Conservation (phyloP, 2,797 vertebrate species). For the Clamator glandarius region DNA sequence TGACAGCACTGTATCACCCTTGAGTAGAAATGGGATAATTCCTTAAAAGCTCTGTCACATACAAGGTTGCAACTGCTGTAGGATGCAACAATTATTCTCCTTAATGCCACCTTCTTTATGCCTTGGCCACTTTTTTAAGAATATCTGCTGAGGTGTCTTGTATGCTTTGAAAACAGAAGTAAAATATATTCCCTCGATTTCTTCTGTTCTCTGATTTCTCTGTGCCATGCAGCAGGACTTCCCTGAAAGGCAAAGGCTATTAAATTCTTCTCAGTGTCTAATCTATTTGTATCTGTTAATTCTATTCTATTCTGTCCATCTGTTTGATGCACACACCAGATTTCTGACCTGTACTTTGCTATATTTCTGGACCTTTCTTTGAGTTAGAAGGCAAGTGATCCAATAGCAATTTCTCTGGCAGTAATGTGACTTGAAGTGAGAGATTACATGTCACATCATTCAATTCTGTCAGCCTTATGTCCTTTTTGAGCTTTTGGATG, state of each 20-base stretch:
- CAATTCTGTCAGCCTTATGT: background rate
- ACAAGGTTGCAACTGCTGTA: background rate
- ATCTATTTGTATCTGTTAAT: background rate
- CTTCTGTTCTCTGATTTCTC: constrained; percentile 9
- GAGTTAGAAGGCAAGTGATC: background rate
- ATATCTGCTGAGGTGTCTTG: background rate
- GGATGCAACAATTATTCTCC: background rate
- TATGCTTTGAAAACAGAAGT: background rate
- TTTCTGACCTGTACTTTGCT: background rate
- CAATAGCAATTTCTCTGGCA: background rate
- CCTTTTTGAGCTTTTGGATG: background rate
- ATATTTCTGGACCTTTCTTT: background rate
- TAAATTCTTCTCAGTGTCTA: background rate
- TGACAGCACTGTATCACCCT: background rate
- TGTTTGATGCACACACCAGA: background rate
- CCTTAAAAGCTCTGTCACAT: background rate
- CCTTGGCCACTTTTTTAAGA: background rate
- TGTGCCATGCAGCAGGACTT: background rate
- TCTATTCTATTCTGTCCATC: background rate
- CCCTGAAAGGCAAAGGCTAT: background rate
- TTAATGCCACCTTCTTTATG: background rate
- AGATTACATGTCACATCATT: background rate
- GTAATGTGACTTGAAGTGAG: background rate
- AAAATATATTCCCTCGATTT: background rate
- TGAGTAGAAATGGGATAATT: background rate